Base-by-base conservation (phyloP, 2,113 vertebrate species). In the Lepus timidus region DNA sequence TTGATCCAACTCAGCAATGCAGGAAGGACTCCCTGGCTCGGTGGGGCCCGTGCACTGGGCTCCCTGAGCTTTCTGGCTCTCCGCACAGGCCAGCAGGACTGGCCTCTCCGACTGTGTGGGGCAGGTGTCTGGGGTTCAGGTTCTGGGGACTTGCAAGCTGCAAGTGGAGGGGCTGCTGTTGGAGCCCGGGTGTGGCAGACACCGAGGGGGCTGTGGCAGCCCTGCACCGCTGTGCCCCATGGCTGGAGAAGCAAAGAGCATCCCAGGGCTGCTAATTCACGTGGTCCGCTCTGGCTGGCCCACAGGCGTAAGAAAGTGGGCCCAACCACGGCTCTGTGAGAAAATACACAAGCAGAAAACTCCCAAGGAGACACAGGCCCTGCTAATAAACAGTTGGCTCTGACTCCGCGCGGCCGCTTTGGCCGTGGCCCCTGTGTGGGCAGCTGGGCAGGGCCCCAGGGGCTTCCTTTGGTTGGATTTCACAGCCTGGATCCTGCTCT, bases 271-370 rank as follows among this genome's bases (percentile, higher is more conserved):
- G 39, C 39, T 44, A 44, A 44, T 44, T 44, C 44, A 44, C 44
- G 44, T 44, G 44, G 44, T 44, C 44, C 6, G 44, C 44, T 44
- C 44, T 33, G 58, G 4, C 39, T 70, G 76, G 62, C 29, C 89
- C 85, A 78, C 1, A 17, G 61, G 80, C 62, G 85, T 67, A 71
- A 29, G 85, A 71, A 27, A 58, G 82, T 36, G 13, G 4, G 49
- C 22, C 11, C 7, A 13, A 22, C 65, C 68, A 91, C 70, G 73
- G 44, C 58, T 91, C 61, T 49, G 87, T n/a, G 81, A 55, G 79
- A 92, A 93, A 96, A 61, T 62, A 67, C 94, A 61, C 62, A 92
- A 22, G 70, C 1, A 4, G 29, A 23, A 84, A 95, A 70, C 12
- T 0, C 29, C 39, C 2, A 2, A 33, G n/a, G 25, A 52, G 74